Evolutionary conservation across 1,140 invertebrate genomes (phyloP).

Genomic region (Pseudoatta argentina): DNA sequence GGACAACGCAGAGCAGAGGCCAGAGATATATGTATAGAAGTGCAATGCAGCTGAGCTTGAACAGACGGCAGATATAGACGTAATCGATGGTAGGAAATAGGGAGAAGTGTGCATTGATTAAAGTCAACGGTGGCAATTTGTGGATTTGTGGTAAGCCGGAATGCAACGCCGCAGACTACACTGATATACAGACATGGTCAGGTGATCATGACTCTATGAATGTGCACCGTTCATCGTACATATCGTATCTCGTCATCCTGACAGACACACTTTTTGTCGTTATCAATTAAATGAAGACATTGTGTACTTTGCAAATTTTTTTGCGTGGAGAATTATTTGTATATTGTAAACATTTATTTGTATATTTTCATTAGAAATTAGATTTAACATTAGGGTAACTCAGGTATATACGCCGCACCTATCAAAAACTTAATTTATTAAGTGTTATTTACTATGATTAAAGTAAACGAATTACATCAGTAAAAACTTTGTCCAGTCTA

Average conservation of each 20-base stretch:
- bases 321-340: neutral
- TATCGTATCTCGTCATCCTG: neutral
- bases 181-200: conserved; percentile 41
- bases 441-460: too few species aligned
- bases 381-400: neutral
- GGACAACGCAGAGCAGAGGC: neutral
- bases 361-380: neutral
- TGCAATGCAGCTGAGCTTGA: neutral
- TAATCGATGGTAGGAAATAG: conserved; percentile 68
- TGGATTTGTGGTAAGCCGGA: conserved; percentile 74
- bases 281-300: neutral
- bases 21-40: conserved; percentile 24
- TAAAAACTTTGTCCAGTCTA: too few species aligned
- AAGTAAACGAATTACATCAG: too few species aligned
- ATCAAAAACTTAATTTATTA: too few species aligned
- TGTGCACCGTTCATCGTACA: conserved; percentile 22
- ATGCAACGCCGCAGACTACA: conserved; percentile 44
- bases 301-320: neutral
- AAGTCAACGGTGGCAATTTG: conserved; percentile 75
- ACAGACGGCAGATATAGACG: conserved; percentile 34
- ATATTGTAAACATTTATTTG: neutral
- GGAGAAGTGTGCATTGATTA: conserved; percentile 78
- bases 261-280: neutral
- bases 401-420: too few species aligned
- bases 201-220: conserved; percentile 46